A percentile compares a stretch with the other conserved stretches of the same genome.
Conservation (phyloP, 1,140 invertebrate genomes). For the Hylaeus volcanicus region DNA sequence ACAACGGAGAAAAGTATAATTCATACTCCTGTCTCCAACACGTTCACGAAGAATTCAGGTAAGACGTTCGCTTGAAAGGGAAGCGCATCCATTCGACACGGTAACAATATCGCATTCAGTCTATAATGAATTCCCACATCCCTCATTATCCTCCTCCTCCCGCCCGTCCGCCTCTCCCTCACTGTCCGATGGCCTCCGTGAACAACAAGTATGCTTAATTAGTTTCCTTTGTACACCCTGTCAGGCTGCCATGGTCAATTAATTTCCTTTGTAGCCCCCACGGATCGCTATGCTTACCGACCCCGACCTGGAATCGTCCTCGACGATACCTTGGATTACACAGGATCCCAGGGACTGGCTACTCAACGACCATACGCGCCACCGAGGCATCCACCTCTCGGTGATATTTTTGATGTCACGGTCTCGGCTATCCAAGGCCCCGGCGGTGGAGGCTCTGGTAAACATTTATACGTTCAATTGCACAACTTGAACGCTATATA, state of each 20-base stretch:
- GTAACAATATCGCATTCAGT: not conserved
- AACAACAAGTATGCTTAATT: slow-evolving; percentile 26
- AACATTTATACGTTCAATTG: not conserved
- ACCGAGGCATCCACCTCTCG: slow-evolving; percentile 78
- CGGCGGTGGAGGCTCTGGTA: slow-evolving; percentile 82
- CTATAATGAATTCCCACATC: slow-evolving; percentile 36
- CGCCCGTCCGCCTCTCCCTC: no score
- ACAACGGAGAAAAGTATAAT: slow-evolving; percentile 29
- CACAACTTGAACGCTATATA: not conserved
- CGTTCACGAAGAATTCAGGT: slow-evolving; percentile 54
- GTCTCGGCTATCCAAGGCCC: slow-evolving; percentile 93
- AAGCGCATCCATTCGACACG: slow-evolving; percentile 5
- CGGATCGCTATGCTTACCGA: slow-evolving; percentile 81
- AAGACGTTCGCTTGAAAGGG: not conserved
- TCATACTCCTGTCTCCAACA: slow-evolving; percentile 7
- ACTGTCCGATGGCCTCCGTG: not conserved
- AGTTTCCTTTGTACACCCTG: slow-evolving; percentile 23
- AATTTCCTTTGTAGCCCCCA: slow-evolving; percentile 46
- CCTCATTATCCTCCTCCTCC: no score
- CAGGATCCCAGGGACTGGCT: slow-evolving; percentile 74
- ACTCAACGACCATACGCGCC: slow-evolving; percentile 76
- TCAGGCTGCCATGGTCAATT: slow-evolving; percentile 24
- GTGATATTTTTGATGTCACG: slow-evolving; percentile 93
- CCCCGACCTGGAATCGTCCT: slow-evolving; percentile 90
- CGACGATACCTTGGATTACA: slow-evolving; percentile 85